Conservation (phyloP, 2,113 vertebrate genomes). For the Cacatua alba region DNA sequence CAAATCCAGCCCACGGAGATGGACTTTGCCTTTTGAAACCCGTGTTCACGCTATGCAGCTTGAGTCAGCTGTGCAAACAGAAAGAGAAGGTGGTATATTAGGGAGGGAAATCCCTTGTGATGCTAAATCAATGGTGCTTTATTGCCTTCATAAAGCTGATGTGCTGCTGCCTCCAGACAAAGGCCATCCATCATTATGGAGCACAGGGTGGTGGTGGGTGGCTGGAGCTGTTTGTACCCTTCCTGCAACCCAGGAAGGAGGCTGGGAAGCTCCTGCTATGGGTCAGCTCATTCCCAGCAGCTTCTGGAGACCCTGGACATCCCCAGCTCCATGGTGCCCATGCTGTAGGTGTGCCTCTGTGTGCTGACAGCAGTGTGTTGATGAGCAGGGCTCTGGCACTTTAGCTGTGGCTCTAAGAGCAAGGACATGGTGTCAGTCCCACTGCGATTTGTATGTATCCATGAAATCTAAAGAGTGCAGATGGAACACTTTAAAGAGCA, state of each 20-base stretch:
- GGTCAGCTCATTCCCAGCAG: neutral
- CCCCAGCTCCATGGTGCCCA: rapidly evolving
- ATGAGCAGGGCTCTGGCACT: neutral
- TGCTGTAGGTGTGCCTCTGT: neutral
- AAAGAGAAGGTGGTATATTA: neutral
- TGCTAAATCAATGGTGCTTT: neutral
- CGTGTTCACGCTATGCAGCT: rapidly evolving
- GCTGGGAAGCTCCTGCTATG: neutral
- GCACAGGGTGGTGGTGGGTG: neutral
- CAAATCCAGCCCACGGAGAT: neutral
- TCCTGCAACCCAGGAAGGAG: neutral
- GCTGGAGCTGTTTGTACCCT: neutral
- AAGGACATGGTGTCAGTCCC: neutral
- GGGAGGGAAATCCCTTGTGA: neutral
- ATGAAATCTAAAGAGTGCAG: neutral
- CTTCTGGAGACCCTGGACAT: neutral
- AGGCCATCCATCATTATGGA: neutral
- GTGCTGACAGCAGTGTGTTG: neutral
- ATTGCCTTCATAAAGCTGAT: neutral
- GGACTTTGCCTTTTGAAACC: neutral
- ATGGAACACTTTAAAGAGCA: neutral
- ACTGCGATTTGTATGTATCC: neutral
- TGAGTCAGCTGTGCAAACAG: neutral
- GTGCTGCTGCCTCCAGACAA: neutral
- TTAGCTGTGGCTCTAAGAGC: rapidly evolving